Base-by-base conservation (phyloP, 2,888 invertebrate genomes). In the Baccha elongata region DNA sequence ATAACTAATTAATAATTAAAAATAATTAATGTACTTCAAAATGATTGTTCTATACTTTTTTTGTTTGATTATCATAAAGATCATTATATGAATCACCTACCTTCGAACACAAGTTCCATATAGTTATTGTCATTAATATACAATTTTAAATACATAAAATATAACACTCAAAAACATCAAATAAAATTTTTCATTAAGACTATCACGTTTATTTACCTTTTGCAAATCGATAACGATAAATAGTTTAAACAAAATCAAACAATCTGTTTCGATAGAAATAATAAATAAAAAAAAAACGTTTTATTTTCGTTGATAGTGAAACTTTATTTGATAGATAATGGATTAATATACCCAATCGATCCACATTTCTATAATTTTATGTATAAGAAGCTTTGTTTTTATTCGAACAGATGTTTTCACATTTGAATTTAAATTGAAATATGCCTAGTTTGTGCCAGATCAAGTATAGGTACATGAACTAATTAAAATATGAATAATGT, bases 361-460 rank as follows among this genome's bases (percentile, higher is more conserved):
- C 35, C n/a, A 2, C 7, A 15, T 40, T 40, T 55, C 21, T 40
- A 40, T n/a, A 37, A n/a, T 55, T 46, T 35, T 21, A 19, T 55
- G 17, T 19, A 15, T n/a, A n/a, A n/a, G n/a, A n/a, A n/a, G n/a
- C n/a, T n/a, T n/a, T n/a, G n/a, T n/a, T n/a, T n/a, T n/a, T 42
- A 29, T 60, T 7, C 0, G n/a, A 26, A 44, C 60, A 44, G 42
- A 60, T 60, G 60, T 60, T 55, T 58, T 60, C n/a, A 42, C 10
- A 1, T 37, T 53, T 8, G 0, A 53, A 35, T 17, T 26, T 5
- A 50, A 50, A 52, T 29, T 50, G 11, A 3, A 32, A 17, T 29
- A 17, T 32, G n/a, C n/a, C n/a, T 19, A 53, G 52, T 53, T 53
- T n/a, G n/a, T 53, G 52, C 6, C 32, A n/a, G 32, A 19, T n/a